phyloP scores from a whole-genome alignment of 2,797 vertebrate species.

The Acrocephalus scirpaceus region DNA sequence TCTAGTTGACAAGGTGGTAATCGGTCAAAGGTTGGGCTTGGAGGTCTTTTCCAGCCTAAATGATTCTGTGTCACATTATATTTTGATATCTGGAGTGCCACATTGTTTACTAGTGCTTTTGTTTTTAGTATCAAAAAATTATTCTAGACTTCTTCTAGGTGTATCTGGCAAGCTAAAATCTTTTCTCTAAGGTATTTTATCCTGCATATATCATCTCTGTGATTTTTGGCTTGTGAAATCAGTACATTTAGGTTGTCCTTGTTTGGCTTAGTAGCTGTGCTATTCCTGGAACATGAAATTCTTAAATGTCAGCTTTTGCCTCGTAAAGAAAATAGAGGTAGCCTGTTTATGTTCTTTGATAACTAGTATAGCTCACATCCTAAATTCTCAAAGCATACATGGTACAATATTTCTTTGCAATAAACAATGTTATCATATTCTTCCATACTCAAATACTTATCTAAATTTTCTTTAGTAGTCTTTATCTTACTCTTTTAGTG shows the following conservation, averaged over 20 bases:
- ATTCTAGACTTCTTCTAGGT: not conserved
- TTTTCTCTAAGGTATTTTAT: not conserved
- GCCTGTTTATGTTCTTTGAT: not conserved
- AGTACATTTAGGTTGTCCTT: not conserved
- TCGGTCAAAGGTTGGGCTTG: fast-evolving
- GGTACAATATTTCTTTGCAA: not conserved
- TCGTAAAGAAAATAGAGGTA: not conserved
- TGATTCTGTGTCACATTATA: not conserved
- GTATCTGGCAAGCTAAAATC: not conserved
- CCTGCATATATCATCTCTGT: not conserved
- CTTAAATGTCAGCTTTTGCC: not conserved
- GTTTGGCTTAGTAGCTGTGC: not conserved
- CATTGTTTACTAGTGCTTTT: not conserved
- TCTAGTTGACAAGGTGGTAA: not conserved
- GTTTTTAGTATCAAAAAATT: not conserved
- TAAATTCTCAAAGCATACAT: not conserved
- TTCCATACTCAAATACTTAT: not conserved
- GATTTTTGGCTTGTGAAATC: not conserved
- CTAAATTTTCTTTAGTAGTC: not conserved
- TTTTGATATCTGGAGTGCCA: not conserved
- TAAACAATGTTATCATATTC: not conserved
- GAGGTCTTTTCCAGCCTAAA: not conserved
- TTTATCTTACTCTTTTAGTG: not conserved
- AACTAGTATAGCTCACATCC: not conserved
- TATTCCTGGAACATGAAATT: not conserved